Evolutionary conservation across 2,797 vertebrate genomes (phyloP).

Genomic region (Eidolon dupreanum): DNA sequence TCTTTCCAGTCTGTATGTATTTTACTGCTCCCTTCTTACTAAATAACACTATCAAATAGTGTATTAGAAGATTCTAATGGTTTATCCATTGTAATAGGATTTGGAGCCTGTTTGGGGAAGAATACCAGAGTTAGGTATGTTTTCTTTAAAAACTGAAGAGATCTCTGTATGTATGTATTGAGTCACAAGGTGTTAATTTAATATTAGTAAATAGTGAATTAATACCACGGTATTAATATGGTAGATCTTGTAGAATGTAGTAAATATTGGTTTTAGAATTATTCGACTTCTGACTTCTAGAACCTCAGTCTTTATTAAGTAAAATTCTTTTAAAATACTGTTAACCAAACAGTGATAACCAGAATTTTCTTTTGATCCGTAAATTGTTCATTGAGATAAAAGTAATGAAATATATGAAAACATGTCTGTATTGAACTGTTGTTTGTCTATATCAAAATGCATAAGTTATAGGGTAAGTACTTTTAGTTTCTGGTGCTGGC

Average conservation of each 20-base stretch:
- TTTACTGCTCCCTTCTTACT: conserved; percentile 1
- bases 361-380: conserved; percentile 25
- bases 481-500: conserved; percentile 20
- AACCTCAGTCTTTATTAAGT: conserved; percentile 50
- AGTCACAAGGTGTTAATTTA: background rate
- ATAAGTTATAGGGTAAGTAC: background rate
- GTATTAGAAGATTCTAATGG: background rate
- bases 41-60: background rate
- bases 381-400: conserved; percentile 40
- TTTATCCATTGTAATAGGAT: background rate
- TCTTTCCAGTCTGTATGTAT: background rate
- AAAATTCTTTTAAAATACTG: conserved; percentile 34
- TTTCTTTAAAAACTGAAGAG: background rate
- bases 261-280: conserved; percentile 40
- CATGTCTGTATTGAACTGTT: conserved; percentile 7
- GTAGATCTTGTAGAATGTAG: conserved; percentile 3
- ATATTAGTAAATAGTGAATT: conserved; percentile 15
- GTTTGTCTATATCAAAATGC: conserved; percentile 32
- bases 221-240: background rate
- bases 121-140: background rate
- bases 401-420: conserved; percentile 10
- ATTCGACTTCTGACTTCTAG: conserved; percentile 44
- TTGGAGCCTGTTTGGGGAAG: background rate
- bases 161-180: background rate
- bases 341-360: background rate